Base-by-base conservation (phyloP, 2,888 invertebrate genomes). In the Mamestra brassicae region DNA sequence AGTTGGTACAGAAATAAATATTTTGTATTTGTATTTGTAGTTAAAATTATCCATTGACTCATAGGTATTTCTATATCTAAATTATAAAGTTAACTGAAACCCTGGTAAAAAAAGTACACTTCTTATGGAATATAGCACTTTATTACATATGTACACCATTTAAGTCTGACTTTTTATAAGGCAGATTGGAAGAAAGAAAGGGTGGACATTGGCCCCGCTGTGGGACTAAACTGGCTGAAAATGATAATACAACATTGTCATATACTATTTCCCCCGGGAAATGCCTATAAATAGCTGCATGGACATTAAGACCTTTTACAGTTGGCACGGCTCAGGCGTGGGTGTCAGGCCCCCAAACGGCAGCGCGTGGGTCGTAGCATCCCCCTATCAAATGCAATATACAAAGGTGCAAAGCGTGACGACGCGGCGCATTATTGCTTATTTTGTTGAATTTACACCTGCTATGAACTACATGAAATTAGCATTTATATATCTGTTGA, bases 221-320 rank as follows among this genome's bases (percentile, higher is more conserved):
- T 13, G 6, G 58, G 7, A 5, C 34, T 36, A 58, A 36, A 36
- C 36, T 36, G 7, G 36, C 58, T 58, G 58, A 34, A 58, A 36
- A 58, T 58, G 6, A 57, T 34, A 34, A 36, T 26, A 45, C 13
- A 13, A 17, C 0, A 34, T 26, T 26, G 8, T 42, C 7, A 15
- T 15, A 50, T 50, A 10, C 15, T 65, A 15, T 61, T 26, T 58
- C 11, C 26, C 54, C 74, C 26, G 45, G 64, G 10, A 50, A 80
- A 73, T 36, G 26, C 1, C 80, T 75, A 64, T 67, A 82, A 50
- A 81, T 78, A 82, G 38, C 42, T 36, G 42, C 52, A 63, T 55
- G 50, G 26, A 45, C 11, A 36, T 57, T 65, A 61, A 66, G 65
- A 58, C 77, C 58, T 76, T 66, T 78, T 15, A 60, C n/a, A 34